A percentile compares a stretch with the other conserved stretches of the same genome.
These are phyloP conservation scores for Pectinophora gossypiella DNA, from an alignment of 1,140 invertebrate genomes.

Conservation along the genomic window DNA sequence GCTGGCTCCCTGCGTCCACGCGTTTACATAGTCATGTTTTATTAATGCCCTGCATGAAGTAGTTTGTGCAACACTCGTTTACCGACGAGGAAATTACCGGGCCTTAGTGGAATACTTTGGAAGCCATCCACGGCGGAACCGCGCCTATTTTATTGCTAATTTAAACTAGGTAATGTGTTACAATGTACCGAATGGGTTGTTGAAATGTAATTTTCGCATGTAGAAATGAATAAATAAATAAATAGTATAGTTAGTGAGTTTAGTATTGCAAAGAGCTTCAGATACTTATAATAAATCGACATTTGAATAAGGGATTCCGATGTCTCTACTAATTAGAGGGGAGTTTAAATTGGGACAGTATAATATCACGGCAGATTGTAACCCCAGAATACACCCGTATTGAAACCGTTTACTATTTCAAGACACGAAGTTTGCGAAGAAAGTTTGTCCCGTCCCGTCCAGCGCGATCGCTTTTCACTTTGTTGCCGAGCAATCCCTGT, in stretches of 20 bases:
- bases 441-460: background rate
- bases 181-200: background rate
- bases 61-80: conserved; percentile 32
- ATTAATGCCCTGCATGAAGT: conserved; percentile 36
- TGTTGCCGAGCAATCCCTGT: background rate
- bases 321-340: too few relatives aligned
- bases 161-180: conserved; percentile 6
- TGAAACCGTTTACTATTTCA: conserved; percentile 2
- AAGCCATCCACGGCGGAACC: conserved; percentile 20
- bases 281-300: too few relatives aligned
- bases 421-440: background rate
- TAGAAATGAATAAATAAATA: too few relatives aligned
- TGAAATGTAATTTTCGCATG: too few relatives aligned
- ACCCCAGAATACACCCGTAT: background rate
- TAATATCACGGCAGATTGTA: background rate
- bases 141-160: conserved; percentile 16
- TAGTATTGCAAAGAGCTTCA: too few relatives aligned
- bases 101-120: conserved; percentile 28
- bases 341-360: background rate
- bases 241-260: too few relatives aligned
- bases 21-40: conserved; percentile 40
- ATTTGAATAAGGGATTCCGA: too few relatives aligned
- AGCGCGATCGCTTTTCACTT: background rate
- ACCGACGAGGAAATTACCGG: conserved; percentile 31
- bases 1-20: conserved; percentile 12